Base-by-base conservation (phyloP, 2,888 invertebrate genomes). In the Amiota minor region DNA sequence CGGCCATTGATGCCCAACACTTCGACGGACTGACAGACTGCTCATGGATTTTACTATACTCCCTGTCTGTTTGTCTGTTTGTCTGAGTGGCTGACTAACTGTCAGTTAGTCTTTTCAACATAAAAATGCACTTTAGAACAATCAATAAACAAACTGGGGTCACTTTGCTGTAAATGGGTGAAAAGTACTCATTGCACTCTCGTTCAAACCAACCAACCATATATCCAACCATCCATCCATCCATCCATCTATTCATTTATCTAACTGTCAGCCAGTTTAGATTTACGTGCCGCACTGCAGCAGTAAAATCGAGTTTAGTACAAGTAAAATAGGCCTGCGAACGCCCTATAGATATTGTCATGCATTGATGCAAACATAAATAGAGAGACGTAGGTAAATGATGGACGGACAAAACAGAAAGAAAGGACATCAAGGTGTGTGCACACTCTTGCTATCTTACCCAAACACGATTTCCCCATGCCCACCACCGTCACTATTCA, bases 231-330 rank as follows among this genome's bases (percentile, higher is more conserved):
- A 59, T 18, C 59, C 18, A 16, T 18, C 61, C 35, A 61, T 20
- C 35, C 14, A 23, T 61, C 61, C 35, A 61, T 61, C 61, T 23
- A 35, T 11, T 35, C n/a, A 61, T 61, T 45, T 62, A 62, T 12
- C 62, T 62, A 16, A 8, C 45, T 62, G 62, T 62, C 62, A 62
- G 4, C 62, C 84, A 86, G 86, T 83, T 86, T 83, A 85, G 83
- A 83, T 83, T 83, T 83, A 83, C 83, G 83, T 83, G 83, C 86
- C 86, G 83, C 83, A 83, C 73, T 83, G 86, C 83, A 83, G 83
- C 81, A 79, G 35, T 35, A 35, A 35, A 35, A 35, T 35, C 6
- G 35, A 6, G 35, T 35, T 6, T 3, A 35, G 35, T 35, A n/a
- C 35, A 1, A 6, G 35, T 35, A 35, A 35, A 35, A 35, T 35